These are phyloP conservation scores for Idaea straminata DNA, from an alignment of 2,888 invertebrate species.

Conservation along the genomic window DNA sequence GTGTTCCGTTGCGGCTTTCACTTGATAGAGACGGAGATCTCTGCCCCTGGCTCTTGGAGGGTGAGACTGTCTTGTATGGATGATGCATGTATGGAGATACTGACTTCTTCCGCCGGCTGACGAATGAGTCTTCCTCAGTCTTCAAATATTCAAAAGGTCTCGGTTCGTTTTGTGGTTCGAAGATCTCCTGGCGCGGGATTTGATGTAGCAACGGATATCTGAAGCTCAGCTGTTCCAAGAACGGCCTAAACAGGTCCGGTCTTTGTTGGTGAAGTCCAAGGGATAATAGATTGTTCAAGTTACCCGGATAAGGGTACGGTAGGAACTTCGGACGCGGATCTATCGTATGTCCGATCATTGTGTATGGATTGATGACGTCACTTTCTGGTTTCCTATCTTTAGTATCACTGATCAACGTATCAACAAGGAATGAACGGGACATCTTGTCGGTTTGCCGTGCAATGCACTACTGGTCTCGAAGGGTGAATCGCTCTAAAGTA, in stretches of 20 bases:
- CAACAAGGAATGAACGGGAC: constrained; percentile 91
- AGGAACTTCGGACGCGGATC: constrained; percentile 73
- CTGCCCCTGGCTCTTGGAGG: constrained; percentile 67
- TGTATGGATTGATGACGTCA: constrained; percentile 64
- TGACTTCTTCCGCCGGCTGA: constrained; percentile 63
- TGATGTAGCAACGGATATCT: constrained; percentile 68
- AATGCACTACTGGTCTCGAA: constrained; percentile 56
- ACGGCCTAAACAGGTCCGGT: constrained; percentile 73
- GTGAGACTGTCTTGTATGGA: constrained; percentile 65
- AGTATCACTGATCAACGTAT: constrained; percentile 86
- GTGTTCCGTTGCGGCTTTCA: constrained; percentile 78
- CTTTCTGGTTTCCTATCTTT: constrained; percentile 69
- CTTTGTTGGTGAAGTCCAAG: constrained; percentile 82
- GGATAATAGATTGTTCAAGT: constrained; percentile 83
- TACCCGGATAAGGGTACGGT: constrained; percentile 82
- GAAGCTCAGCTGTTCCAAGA: constrained; percentile 68
- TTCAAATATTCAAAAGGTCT: constrained; percentile 58
- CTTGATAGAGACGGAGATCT: constrained; percentile 65
- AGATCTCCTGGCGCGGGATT: constrained; percentile 62
- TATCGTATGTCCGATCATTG: constrained; percentile 57
- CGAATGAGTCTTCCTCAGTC: constrained; percentile 62
- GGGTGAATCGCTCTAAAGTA: constrained; percentile 62
- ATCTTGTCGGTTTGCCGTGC: constrained; percentile 68
- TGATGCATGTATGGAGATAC: constrained; percentile 68
- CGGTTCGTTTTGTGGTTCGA: constrained; percentile 47